Base-by-base conservation (phyloP, 2,888 invertebrate species). In the Aphidoletes aphidimyza region DNA sequence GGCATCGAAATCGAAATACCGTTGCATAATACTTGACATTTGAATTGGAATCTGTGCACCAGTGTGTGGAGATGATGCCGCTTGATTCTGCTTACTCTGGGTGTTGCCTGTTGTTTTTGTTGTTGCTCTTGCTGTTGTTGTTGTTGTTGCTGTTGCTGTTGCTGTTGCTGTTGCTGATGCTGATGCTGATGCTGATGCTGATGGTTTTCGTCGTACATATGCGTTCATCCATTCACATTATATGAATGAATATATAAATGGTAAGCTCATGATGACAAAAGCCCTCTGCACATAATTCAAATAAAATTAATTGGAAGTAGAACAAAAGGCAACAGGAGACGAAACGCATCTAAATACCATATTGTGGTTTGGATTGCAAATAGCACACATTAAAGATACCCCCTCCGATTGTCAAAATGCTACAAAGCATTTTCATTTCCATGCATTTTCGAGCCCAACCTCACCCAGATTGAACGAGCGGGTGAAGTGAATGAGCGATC, bases 281-380 rank as follows among this genome's bases (percentile, higher is more conserved):
- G 69, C 30, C 30, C 69, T 69, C 69, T 34, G 69, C 69, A 69
- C 69, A 69, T 69, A 69, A 69, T 69, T 69, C 69, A 30, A 26
- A 69, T 69, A 69, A 69, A 69, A 69, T 69, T 69, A 69, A 69
- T 69, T 69, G 69, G 69, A 69, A 30, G 26, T 69, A 30, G 69
- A 69, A 69, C 69, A 69, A 69, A 69, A 34, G 17, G 69, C 26
- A 69, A 69, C 30, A 14, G 30, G 54, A 69, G 34, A 30, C 34
- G 11, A 69, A 69, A 69, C 69, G 69, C 34, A 69, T n/a, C n/a
- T 34, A 69, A 69, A 69, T 69, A 69, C 69, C 69, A 69, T 34
- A 34, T 69, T 69, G 69, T 69, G 69, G 69, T 69, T 69, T 69
- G 30, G 17, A 30, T 69, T 69, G 69, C 69, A 69, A 69, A 69